Percentiles rank a stretch among this genome's conserved stretches.
These are phyloP conservation scores for Dorcus hopei DNA, from an alignment of 2,888 invertebrate species.

Conservation along the genomic window DNA sequence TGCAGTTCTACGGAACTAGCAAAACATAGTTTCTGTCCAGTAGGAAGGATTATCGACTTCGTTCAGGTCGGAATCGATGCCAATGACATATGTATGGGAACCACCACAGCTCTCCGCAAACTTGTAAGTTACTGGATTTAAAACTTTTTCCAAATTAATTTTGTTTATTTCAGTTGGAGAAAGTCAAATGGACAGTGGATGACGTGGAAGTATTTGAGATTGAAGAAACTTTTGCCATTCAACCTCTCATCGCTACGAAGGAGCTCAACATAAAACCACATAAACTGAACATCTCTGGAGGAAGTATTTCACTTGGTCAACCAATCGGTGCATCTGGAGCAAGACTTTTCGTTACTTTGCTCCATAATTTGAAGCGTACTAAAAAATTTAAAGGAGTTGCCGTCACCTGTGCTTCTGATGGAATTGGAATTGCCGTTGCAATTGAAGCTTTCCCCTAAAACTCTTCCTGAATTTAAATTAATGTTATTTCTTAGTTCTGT, in stretches of 20 bases:
- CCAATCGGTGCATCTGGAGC: constrained; percentile 79
- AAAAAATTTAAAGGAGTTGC: constrained; percentile 69
- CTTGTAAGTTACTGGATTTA: constrained; percentile 40
- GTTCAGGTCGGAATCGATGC: constrained; percentile 79
- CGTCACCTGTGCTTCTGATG: constrained; percentile 80
- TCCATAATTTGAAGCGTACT: constrained; percentile 64
- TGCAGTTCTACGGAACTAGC: constrained; percentile 61
- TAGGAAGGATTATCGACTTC: constrained; percentile 75
- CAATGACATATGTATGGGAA: constrained; percentile 74
- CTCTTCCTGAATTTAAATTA: too few relatives aligned
- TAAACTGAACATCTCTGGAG: constrained; percentile 77
- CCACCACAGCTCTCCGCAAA: constrained; percentile 65
- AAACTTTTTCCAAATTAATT: too few relatives aligned
- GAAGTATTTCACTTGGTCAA: constrained; percentile 80
- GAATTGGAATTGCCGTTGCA: constrained; percentile 85
- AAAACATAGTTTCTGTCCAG: constrained; percentile 56
- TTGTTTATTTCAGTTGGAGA: neutral
- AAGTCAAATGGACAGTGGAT: constrained; percentile 59
- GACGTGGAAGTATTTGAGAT: constrained; percentile 82
- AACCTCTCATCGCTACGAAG: constrained; percentile 64
- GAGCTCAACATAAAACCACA: constrained; percentile 62
- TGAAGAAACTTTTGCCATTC: constrained; percentile 84
- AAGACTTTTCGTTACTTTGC: constrained; percentile 67
- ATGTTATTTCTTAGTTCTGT: neutral
- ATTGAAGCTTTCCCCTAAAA: constrained; percentile 51